Evolutionary conservation across 2,888 invertebrate species (phyloP).

Genomic region (Sclerodermus sp.): DNA sequence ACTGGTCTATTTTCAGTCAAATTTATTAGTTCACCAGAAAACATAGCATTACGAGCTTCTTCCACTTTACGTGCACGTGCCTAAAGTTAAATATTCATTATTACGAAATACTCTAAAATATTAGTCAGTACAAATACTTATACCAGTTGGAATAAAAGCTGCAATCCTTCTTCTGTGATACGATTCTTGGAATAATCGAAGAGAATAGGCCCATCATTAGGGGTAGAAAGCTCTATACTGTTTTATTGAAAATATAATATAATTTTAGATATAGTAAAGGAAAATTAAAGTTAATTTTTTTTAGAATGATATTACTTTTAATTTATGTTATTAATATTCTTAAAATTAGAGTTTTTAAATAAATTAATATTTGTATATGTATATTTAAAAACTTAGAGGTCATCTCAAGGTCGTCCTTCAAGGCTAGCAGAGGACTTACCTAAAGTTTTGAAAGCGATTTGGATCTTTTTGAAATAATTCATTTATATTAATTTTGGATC

Average conservation of each 20-base stretch:
- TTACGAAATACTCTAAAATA: conserved; percentile 14
- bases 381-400: conserved; percentile 30
- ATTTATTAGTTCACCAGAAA: conserved; percentile 91
- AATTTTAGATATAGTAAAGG: background rate
- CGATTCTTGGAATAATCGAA: conserved; percentile 98
- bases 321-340: no score
- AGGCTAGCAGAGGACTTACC: conserved; percentile 63
- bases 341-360: no score
- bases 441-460: conserved; percentile 84
- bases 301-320: no score
- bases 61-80: conserved; percentile 78
- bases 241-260: conserved; percentile 26
- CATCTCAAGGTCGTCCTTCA: conserved; percentile 43
- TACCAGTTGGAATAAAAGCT: conserved; percentile 80
- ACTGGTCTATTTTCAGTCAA: conserved; percentile 97
- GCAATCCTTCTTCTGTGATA: conserved; percentile 75
- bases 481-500: conserved; percentile 76
- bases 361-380: background rate
- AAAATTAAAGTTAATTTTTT: no score
- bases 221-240: conserved; percentile 76
- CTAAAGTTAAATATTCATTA: conserved; percentile 46
- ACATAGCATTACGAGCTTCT: conserved; percentile 89
- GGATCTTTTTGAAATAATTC: conserved; percentile 81
- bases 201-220: conserved; percentile 86
- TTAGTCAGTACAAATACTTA: conserved; percentile 57